Evolutionary conservation across 92 coral and sea anemone genomes (phyloP), one percentile per base, ranked within the genome.

Genomic region (Zoanthus solanderi): DNA sequence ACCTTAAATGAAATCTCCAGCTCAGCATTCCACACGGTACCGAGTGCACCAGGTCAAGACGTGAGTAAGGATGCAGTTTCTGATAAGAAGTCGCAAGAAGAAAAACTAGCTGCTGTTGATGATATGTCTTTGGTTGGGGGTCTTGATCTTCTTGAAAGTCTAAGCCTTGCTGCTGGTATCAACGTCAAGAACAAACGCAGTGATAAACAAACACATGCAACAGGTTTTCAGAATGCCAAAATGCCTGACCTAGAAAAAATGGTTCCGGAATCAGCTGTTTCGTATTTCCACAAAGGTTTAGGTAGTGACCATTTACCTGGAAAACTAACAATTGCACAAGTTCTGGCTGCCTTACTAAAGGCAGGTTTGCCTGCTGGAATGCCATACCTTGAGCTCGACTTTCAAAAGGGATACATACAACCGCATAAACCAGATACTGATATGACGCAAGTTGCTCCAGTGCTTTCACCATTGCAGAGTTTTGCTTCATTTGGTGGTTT

Each of bases 151-250:
- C 84, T 91, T 48, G 94, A 88, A 67, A 83, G 89, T 23, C 89
- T 94, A 52, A 89, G 90, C 42, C 82, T 94, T 42, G 98, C 98
- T 46, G 98, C 99, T 2, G 98, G 98, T 3, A 71, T 97, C 63
- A 97, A 93, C 45, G 99, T 97, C 23, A 97, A 97, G 89, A 90
- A 89, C 82, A 97, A 97, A 81, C 96, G 99, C 52, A 92, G 92
- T 16, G 96, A 94, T 46, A 92, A 94, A 68, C 81, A 32, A 50
- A 83, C 88, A n/a, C 74, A 74, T 4, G 72, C 89, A 28, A 71
- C 88, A 32, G 45, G 84, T 9, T 53, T 29, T 78, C 88, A 78
- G 69, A 79, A 86, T 34, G 77, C 92, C 32, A 84, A 83, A 57
- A 79, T 88, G 74, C 89, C 89, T n/a, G 78, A 90, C 6, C 88